Evolutionary conservation across 2,797 vertebrate species (phyloP), one percentile per base, ranked within the genome.

Genomic region (Anolis apletophallus): DNA sequence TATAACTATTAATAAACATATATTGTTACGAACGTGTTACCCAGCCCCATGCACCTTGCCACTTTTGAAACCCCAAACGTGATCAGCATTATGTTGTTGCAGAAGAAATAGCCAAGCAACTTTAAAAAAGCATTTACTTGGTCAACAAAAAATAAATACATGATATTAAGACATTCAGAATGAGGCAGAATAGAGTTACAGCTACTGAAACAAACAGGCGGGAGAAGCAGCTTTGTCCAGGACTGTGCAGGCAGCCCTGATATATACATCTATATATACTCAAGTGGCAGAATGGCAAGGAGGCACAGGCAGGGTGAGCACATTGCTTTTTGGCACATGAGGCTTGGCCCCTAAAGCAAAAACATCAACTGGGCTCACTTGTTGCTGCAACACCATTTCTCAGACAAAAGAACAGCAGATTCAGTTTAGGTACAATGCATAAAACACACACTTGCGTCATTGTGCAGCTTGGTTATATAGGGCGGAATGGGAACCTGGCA

Each of bases 121-220:
- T 72, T 87, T 16, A 34, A 59, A 73, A 78, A 85, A 88, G 74
- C 84, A 88, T 82, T 79, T 86, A 83, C 86, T 87, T 84, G 55
- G 68, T 79, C 50, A 73, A 83, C 68, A 79, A 86, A 85, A 87
- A 85, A 86, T 86, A 88, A 88, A 85, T 83, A 85, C 88, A 85
- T 82, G 87, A 50, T 85, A 78, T 82, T 83, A 85, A 88, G 75
- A 88, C 67, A 88, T 73, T 88, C 74, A 72, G 71, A 82, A 78
- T 50, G 67, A 83, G 80, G 80, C 55, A 57, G 80, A 69, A 55
- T 55, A 36, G 84, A 71, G 69, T 61, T 79, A 36, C n/a, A 61
- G 74, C 59, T 34, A 69, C 71, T 9, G 71, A 81, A 78, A 54
- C 36, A 16, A 84, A 57, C 10, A 74, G 67, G 17, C 32, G 59